Evolutionary conservation across 2,888 invertebrate species (phyloP).

Genomic region (Epicampocera succincta): DNA sequence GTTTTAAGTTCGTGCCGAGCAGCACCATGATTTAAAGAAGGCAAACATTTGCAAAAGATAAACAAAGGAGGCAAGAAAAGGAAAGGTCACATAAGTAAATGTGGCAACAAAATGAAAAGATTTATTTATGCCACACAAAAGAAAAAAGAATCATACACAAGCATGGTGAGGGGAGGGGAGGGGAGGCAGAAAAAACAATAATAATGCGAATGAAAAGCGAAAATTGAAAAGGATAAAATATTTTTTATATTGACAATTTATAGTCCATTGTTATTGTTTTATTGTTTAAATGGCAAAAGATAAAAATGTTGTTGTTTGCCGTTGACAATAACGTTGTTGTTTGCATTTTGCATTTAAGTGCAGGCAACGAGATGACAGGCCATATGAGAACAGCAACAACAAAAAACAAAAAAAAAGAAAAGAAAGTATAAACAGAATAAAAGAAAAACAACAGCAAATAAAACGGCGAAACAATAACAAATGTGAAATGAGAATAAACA

Average conservation of each 20-base stretch:
- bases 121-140: constrained; percentile 25
- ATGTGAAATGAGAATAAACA: constrained; percentile 38
- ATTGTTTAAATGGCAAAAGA: constrained; percentile 27
- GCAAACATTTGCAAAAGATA: constrained; percentile 11
- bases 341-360: constrained; percentile 32
- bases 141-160: neutral
- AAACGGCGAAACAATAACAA: constrained; percentile 16
- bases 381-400: constrained; percentile 5
- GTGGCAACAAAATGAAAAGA: constrained; percentile 40
- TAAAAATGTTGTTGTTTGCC: constrained; percentile 35
- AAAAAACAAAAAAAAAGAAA: neutral
- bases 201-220: constrained; percentile 30
- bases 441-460: neutral
- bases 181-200: neutral
- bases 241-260: constrained; percentile 52
- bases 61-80: neutral
- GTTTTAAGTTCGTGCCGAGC: constrained; percentile 6
- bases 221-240: constrained; percentile 58
- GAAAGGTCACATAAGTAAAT: constrained; percentile 50
- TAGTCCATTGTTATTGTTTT: constrained; percentile 44
- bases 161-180: no score
- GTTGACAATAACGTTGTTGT: constrained; percentile 21
- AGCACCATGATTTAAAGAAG: constrained; percentile 12
- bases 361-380: constrained; percentile 31
- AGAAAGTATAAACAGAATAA: constrained; percentile 5